Base-by-base conservation (phyloP, 64 coral and sea anemone species). In the Actinia equina region DNA sequence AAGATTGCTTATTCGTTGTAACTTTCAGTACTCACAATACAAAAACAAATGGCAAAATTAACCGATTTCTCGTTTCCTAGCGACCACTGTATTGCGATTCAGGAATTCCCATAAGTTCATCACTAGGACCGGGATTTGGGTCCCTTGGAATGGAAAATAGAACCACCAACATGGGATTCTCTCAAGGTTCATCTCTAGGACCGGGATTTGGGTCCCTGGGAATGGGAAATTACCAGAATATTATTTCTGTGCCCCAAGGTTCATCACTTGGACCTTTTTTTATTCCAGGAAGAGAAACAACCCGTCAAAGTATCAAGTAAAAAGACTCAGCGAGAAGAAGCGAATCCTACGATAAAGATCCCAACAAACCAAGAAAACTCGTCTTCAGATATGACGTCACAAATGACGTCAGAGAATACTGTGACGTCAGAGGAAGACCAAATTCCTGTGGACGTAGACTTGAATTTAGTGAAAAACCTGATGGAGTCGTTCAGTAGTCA, bases 391-490 rank as follows among this genome's bases (percentile, higher is more conserved):
- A 15, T 74, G 69, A 74, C 27, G 12, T 42, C n/a, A 77, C 19
- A 26, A 57, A 17, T 77, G 22, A 45, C n/a, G 4, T 41, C 59
- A 78, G 17, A 77, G 4, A 9, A 41, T 25, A 64, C 13, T 14
- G 6, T 67, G 86, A 87, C 65, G 69, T 77, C 62, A 74, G n/a
- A 85, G 19, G 89, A 89, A 6, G 84, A 89, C 43, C 76, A 79
- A 20, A 82, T 82, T 14, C 97, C 97, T 23, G 93, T 99, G 64
- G 97, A 99, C 83, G 91, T 99, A 77, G 93, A 99, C 78, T 92
- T 99, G 63, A 99, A 99, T 83, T 76, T 99, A 79, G 93, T 99
- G 27, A 92, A 90, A 86, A 99, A 99, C 59, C 82, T 99, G 82
- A 37, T 99, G 61, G 93, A 99, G 46, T 99, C 97, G 4, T 92